Evolutionary conservation across 2,113 vertebrate genomes (phyloP).

Genomic region (Promerops cafer): DNA sequence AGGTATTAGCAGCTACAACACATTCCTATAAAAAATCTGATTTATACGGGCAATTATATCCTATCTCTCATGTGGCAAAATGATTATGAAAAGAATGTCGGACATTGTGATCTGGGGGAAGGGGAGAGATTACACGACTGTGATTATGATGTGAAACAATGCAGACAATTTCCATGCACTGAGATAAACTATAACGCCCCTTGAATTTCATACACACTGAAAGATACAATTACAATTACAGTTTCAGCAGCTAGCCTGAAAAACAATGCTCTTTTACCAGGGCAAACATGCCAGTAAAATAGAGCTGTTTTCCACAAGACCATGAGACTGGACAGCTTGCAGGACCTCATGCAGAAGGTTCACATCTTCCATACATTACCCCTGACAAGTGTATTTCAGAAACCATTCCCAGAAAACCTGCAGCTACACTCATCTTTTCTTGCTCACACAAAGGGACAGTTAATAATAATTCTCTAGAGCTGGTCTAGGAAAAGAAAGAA

Average conservation of each 20-base stretch:
- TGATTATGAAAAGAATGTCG: neutral
- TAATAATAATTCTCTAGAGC: neutral
- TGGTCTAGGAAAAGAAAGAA: neutral
- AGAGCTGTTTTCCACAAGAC: neutral
- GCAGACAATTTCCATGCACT: neutral
- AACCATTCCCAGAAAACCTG: neutral
- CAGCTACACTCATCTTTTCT: neutral
- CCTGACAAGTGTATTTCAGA: fast-evolving
- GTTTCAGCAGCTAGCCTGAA: neutral
- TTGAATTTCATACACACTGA: neutral
- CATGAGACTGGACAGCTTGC: neutral
- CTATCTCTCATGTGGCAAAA: neutral
- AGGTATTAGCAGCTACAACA: neutral
- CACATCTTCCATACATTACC: neutral
- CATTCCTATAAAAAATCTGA: neutral
- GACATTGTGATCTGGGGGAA: neutral
- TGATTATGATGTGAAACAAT: neutral
- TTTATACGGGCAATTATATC: neutral
- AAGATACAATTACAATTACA: neutral
- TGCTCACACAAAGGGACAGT: neutral
- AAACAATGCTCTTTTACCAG: neutral
- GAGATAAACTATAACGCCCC: neutral
- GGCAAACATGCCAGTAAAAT: neutral
- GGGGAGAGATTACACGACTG: neutral
- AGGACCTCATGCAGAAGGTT: neutral